Percentiles rank a stretch among this genome's conserved stretches.
Conservation (phyloP, 2,888 invertebrate genomes). For the Nemotelus nigrinus region DNA sequence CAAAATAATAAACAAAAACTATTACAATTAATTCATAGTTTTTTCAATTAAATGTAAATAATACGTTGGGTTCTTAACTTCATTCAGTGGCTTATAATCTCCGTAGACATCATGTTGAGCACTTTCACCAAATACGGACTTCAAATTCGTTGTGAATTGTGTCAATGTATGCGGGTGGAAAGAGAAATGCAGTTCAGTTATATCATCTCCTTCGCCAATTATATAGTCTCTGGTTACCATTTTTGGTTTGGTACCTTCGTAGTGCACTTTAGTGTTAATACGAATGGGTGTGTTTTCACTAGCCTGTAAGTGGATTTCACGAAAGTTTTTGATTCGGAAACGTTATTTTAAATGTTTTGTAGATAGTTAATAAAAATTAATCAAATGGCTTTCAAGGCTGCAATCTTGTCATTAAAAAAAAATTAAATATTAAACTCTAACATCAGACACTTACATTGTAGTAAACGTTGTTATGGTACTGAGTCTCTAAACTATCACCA, state of each 20-base stretch:
- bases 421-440: background rate
- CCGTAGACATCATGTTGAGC: constrained; percentile 79
- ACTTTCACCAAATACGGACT: constrained; percentile 73
- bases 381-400: constrained; percentile 75
- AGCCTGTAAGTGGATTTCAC: background rate
- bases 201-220: constrained; percentile 70
- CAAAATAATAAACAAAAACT: no score
- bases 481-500: constrained; percentile 77
- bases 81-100: constrained; percentile 79
- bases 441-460: constrained; percentile 77
- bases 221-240: constrained; percentile 85
- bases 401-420: constrained; percentile 69
- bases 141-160: constrained; percentile 76
- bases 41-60: constrained; percentile 87
- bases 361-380: no score
- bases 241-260: constrained; percentile 78
- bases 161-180: constrained; percentile 86
- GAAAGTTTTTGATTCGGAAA: background rate
- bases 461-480: constrained; percentile 74
- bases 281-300: constrained; percentile 15
- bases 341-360: no score
- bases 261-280: constrained; percentile 85
- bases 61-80: constrained; percentile 77
- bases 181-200: constrained; percentile 84
- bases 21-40: constrained; percentile 47